Conservation (phyloP, 2,888 invertebrate species). For the Netelia virgata region DNA sequence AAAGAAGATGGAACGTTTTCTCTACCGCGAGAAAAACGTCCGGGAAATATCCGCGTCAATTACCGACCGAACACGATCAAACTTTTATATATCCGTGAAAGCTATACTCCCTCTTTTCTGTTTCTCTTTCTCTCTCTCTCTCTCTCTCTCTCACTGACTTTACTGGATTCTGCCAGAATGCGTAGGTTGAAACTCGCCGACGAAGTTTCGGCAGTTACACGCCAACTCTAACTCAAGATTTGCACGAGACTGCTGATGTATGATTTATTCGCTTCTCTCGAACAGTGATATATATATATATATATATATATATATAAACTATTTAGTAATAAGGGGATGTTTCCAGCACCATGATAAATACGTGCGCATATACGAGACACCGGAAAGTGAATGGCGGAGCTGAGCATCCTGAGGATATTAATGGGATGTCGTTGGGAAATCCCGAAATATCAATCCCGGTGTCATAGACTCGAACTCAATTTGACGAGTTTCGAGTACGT, state of each 20-base stretch:
- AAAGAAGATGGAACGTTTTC: not conserved
- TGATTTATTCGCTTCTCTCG: conserved; percentile 30
- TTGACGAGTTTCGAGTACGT: not conserved
- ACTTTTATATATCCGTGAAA: conserved; percentile 40
- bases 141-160: not conserved
- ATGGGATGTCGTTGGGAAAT: not conserved
- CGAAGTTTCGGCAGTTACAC: conserved; percentile 21
- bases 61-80: conserved; percentile 22
- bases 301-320: not conserved
- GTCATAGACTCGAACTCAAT: not conserved
- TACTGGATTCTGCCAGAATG: not conserved
- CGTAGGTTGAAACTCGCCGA: conserved; percentile 41
- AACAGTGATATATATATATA: not conserved
- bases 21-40: not conserved
- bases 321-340: not conserved
- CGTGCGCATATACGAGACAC: not conserved
- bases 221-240: conserved; percentile 9
- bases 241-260: conserved; percentile 15
- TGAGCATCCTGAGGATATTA: not conserved
- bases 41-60: conserved; percentile 47
- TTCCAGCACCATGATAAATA: not conserved
- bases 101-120: not conserved
- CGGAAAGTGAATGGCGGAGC: not conserved
- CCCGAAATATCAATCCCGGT: not conserved
- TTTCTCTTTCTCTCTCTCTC: not conserved